These are phyloP conservation scores for Gymnarchus niloticus DNA, from an alignment of 2,113 vertebrate species.

Conservation along the genomic window DNA sequence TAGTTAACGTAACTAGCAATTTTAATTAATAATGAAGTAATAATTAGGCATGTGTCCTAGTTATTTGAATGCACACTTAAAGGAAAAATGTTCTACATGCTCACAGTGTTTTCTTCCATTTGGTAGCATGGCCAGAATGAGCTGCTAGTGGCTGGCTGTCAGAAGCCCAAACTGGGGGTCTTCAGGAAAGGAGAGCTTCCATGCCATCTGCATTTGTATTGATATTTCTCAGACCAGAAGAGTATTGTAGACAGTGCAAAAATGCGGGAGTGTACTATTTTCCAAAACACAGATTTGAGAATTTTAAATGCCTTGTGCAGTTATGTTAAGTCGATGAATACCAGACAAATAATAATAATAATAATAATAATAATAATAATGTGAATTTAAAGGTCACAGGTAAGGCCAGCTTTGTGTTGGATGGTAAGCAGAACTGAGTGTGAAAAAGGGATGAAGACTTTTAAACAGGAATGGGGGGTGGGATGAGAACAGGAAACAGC, in stretches of 20 bases:
- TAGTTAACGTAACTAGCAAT: constrained; percentile 8
- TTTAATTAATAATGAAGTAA: constrained; percentile 1
- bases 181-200: background rate
- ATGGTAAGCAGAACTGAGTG: background rate
- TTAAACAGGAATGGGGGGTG: too few relatives aligned
- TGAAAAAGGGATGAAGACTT: background rate
- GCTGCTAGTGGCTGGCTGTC: too few relatives aligned
- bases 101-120: too few relatives aligned
- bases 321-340: too few relatives aligned
- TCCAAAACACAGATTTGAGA: background rate
- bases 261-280: background rate
- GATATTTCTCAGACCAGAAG: background rate
- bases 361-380: too few relatives aligned
- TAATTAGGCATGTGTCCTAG: background rate
- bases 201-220: background rate
- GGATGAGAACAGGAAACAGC: background rate
- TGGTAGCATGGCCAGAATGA: too few relatives aligned
- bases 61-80: background rate
- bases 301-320: background rate
- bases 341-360: too few relatives aligned
- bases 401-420: background rate
- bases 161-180: too few relatives aligned
- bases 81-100: background rate
- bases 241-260: background rate
- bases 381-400: background rate